Percentiles rank a stretch among this genome's conserved stretches.
phyloP scores from a whole-genome alignment of 2,888 invertebrate species.

The Hypolimnas misippus region DNA sequence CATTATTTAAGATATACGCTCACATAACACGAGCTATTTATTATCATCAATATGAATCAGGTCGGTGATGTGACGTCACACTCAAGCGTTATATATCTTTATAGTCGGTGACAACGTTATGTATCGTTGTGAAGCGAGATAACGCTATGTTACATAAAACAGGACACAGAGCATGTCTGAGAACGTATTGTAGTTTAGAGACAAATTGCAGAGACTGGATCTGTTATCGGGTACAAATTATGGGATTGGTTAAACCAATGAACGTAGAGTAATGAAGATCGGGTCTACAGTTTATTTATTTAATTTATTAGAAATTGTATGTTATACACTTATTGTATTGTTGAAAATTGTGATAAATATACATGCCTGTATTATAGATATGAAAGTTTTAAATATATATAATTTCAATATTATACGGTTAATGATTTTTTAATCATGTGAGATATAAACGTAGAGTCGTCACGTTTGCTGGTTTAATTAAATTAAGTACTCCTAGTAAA shows the following conservation, averaged over 20 bases:
- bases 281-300: not conserved
- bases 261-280: conserved; percentile 11
- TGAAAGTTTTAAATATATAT: too few relatives aligned
- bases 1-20: conserved; percentile 16
- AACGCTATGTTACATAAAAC: conserved; percentile 13
- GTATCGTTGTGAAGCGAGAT: conserved; percentile 19
- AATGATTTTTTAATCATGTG: too few relatives aligned
- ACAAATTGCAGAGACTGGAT: conserved; percentile 32
- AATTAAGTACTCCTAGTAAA: too few relatives aligned
- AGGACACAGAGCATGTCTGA: conserved; percentile 7
- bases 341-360: too few relatives aligned
- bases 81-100: not conserved
- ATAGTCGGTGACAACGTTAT: conserved; percentile 31
- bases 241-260: conserved; percentile 17
- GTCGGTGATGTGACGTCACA: not conserved
- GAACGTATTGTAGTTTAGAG: conserved; percentile 18
- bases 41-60: conserved; percentile 41
- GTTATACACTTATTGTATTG: not conserved
- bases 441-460: too few relatives aligned
- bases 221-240: conserved; percentile 27
- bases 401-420: too few relatives aligned
- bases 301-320: not conserved
- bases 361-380: not conserved
- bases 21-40: conserved; percentile 27
- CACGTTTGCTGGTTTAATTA: too few relatives aligned